Evolutionary conservation across 2,113 vertebrate genomes (phyloP).

Genomic region (Petroica traversi): DNA sequence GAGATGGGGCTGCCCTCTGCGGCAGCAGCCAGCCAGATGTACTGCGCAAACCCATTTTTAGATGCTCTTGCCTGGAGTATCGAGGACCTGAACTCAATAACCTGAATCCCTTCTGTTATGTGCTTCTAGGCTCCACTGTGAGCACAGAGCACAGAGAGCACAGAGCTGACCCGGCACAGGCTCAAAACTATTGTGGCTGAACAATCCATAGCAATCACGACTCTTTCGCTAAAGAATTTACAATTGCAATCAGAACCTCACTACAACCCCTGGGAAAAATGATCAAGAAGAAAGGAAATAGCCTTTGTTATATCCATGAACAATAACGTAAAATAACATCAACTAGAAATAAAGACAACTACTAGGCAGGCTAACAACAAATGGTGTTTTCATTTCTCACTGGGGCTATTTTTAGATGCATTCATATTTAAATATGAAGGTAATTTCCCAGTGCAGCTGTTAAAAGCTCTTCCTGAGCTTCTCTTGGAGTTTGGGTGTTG

Average conservation of each 20-base stretch:
- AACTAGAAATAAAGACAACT: conserved; percentile 47
- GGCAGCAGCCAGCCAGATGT: background rate
- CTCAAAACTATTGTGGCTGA: background rate
- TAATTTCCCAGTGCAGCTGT: conserved; percentile 52
- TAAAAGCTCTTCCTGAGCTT: conserved; percentile 38
- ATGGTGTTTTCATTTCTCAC: background rate
- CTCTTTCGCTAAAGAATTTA: background rate
- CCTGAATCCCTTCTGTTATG: background rate
- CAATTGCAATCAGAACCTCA: conserved; percentile 16
- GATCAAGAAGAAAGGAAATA: conserved; percentile 17
- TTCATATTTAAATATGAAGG: conserved; percentile 31
- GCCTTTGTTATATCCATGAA: conserved; percentile 11
- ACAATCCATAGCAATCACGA: conserved; percentile 9
- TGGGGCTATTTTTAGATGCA: conserved; percentile 22
- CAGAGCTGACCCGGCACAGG: background rate
- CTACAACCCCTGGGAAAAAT: conserved; percentile 2
- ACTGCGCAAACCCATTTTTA: background rate
- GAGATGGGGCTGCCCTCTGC: background rate
- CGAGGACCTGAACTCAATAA: conserved; percentile 16
- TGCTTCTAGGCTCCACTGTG: background rate
- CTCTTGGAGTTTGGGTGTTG: conserved; percentile 18
- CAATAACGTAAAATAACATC: background rate
- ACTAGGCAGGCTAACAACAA: conserved; percentile 23
- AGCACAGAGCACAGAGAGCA: background rate
- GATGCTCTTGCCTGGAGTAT: background rate